Evolutionary conservation across 2,113 vertebrate species (phyloP), one percentile per base, ranked within the genome.

Genomic region (Apodemus speciosus): DNA sequence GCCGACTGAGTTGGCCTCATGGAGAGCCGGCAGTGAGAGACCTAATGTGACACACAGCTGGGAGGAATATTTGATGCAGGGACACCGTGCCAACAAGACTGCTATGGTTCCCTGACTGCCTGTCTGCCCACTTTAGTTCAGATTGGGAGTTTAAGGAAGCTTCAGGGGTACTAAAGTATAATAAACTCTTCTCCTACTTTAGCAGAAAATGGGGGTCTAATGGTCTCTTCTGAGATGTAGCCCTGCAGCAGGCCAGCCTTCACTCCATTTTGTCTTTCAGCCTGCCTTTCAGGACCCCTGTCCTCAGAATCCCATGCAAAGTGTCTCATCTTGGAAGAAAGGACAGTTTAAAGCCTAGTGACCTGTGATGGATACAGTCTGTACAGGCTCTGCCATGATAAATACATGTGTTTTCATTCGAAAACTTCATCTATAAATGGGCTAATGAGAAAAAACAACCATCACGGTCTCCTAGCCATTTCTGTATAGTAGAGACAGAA

Each of bases 1-100:
- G 51, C 88, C 84, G 95, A 92, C 91, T 90, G 49, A 85, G 46
- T 89, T 92, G 85, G 43, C 56, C 53, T 94, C 76, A 64, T 49
- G 40, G 58, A 51, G 75, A 85, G 62, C 6, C 60, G 32, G 35
- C 51, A 69, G 60, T 7, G 0, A 40, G 71, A 94, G 43, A 35
- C 46, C 85, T 81, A 68, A 87, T 84, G 64, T 79, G 73, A 79
- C 83, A 81, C 32, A 58, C 23, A 85, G 75, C 88, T 90, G 40
- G 49, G 76, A 92, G 30, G 25, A 13, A 56, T 73, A 80, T 94
- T 72, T n/a, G 68, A 40, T 30, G 35, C 21, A 60, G 43, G 72
- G 68, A 88, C 68, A 25, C 3, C 9, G n/a, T 40, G 62, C 40
- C 80, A 91, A 60, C 58, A n/a, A 7, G 60, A 72, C 38, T 71